A percentile compares a stretch with the other conserved stretches of the same genome.
phyloP scores from a whole-genome alignment of 2,797 vertebrate genomes.

The Peromyscus eremicus region DNA sequence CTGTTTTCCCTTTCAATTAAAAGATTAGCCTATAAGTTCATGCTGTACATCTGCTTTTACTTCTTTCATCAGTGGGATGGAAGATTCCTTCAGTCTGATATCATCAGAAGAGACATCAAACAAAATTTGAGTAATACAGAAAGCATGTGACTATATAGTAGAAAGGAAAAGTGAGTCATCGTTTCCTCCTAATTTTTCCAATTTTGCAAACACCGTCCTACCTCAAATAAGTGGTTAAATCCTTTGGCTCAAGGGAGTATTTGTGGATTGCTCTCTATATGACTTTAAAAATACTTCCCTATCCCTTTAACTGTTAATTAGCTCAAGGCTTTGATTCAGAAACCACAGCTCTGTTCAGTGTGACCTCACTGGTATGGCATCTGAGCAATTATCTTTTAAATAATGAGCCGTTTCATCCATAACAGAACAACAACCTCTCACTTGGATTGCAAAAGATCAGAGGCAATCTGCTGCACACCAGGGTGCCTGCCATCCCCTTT shows the following conservation, averaged over 20 bases:
- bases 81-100: background rate
- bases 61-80: background rate
- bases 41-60: background rate
- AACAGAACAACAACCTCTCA: constrained; percentile 85
- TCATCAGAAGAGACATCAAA: background rate
- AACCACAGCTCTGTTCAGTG: constrained; percentile 72
- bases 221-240: constrained; percentile 57
- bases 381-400: constrained; percentile 88
- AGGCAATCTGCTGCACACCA: constrained; percentile 85
- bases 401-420: constrained; percentile 88
- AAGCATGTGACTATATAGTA: background rate
- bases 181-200: constrained; percentile 23
- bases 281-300: constrained; percentile 76
- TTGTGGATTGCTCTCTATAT: constrained; percentile 5
- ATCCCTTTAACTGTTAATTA: constrained; percentile 85
- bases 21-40: background rate
- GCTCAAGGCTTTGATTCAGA: constrained; percentile 78
- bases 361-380: constrained; percentile 87
- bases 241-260: constrained; percentile 47
- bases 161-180: background rate
- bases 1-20: background rate
- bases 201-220: constrained; percentile 10
- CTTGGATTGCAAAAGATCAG: constrained; percentile 84
- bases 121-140: background rate
- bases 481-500: constrained; percentile 81